Base-by-base conservation (phyloP, 92 coral and sea anemone species). In the Epizoanthus illoricatus region DNA sequence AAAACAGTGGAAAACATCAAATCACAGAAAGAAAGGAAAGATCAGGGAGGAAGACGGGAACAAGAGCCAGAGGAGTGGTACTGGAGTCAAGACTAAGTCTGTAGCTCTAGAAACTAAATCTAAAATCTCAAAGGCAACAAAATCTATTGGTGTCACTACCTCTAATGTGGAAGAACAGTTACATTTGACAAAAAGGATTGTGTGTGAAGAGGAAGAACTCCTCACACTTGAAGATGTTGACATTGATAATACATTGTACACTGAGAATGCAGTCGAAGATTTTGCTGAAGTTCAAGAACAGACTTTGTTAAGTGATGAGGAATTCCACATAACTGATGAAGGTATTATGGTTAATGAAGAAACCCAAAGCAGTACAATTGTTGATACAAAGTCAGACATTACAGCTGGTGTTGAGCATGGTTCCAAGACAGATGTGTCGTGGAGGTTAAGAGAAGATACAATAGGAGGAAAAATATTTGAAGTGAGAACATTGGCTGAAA, bases 401-500 rank as follows among this genome's bases (percentile, higher is more conserved):
- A 41, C 49, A 16, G 10, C 66, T 54, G 71, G 41, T 63, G 42
- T 7, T 43, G 59, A 63, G 59, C 54, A 23, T 11, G 71, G 63
- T 33, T 5, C 57, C 23, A 78, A 78, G 57, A 43, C 69, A 19
- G 71, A 63, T 21, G 7, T 15, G 4, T 9, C 71, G 3, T 78
- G 60, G 82, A 60, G 81, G 69, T 20, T 41, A 42, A 76, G 86
- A 55, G 97, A 93, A 18, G 97, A 92, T 20, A 93, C 97, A n/a
- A 80, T 87, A 39, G 97, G 97, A 16, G 97, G 94, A 21, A 80
- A 69, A 45, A 65, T 90, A 8, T 93, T 88, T 85, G 90, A 93
- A 89, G 94, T 85, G 42, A 87, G 91, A 69, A 93, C 97, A 17
- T 81, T 96, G 85, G 98, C 99, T 41, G 99, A 93, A 87, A 96